Evolutionary conservation across 2,797 vertebrate species (phyloP).

Genomic region (Sebastes trivittatus): DNA sequence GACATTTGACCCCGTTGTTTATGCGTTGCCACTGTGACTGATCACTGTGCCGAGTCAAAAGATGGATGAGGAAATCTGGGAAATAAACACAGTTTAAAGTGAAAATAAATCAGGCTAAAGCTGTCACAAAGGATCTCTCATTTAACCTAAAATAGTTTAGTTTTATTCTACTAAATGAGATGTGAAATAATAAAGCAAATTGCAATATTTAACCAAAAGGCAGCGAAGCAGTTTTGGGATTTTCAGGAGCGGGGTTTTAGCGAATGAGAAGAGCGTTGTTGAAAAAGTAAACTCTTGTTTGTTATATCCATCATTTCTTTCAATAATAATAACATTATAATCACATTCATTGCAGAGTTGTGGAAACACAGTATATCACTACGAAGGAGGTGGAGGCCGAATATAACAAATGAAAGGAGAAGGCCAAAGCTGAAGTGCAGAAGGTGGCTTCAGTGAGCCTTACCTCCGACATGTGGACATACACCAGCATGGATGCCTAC

Average conservation of each 20-base stretch:
- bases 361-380: background rate
- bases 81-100: background rate
- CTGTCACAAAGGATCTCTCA: background rate
- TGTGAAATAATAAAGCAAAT: background rate
- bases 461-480: background rate
- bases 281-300: background rate
- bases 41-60: background rate
- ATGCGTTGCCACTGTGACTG: background rate
- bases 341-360: background rate
- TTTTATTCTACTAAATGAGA: background rate
- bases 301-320: background rate
- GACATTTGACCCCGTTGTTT: background rate
- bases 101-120: background rate
- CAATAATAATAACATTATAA: background rate
- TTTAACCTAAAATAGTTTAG: background rate
- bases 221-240: background rate
- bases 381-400: background rate
- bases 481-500: no score
- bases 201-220: background rate
- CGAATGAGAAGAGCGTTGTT: background rate
- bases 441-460: background rate
- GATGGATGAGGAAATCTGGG: background rate
- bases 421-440: background rate
- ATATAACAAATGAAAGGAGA: background rate
- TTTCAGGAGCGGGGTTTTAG: background rate